A percentile compares a stretch with the other conserved stretches of the same genome.
Evolutionary conservation across 2,888 invertebrate species (phyloP).

Genomic region (Conchocele bisecta): DNA sequence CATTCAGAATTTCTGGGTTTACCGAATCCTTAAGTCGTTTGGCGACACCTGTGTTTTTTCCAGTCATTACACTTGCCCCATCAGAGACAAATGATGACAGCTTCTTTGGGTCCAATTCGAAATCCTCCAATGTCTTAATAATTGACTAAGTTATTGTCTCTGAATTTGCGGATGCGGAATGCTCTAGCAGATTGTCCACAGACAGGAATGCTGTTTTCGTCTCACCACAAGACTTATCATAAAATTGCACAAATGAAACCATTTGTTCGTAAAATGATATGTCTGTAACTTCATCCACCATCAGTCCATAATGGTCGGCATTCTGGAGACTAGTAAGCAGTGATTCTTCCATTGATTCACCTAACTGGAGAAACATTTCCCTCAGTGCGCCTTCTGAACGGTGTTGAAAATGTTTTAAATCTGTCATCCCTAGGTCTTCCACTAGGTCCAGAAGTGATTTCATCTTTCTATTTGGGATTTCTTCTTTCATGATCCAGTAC

Average conservation of each 20-base stretch:
- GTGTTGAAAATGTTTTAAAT: constrained; percentile 15
- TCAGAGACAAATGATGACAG: constrained; percentile 11
- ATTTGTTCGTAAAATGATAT: constrained; percentile 21
- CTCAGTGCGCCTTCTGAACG: not conserved
- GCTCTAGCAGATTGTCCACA: constrained; percentile 5
- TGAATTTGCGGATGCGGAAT: not conserved
- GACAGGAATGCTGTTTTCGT: constrained; percentile 1
- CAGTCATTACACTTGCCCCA: constrained; percentile 17
- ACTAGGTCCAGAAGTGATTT: not conserved
- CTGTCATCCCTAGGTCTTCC: constrained; percentile 11
- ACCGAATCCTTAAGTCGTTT: not conserved
- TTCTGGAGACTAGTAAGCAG: constrained; percentile 10
- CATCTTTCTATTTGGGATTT: constrained; percentile 20
- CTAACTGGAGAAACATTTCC: constrained; percentile 22
- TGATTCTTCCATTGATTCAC: constrained; percentile 10
- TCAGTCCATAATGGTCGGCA: constrained; percentile 6
- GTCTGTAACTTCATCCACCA: constrained; percentile 18
- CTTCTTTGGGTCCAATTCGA: not conserved
- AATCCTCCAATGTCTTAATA: not conserved
- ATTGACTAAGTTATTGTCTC: not conserved
- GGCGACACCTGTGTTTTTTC: constrained; percentile 13
- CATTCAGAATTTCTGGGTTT: constrained; percentile 2
- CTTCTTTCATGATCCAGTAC: constrained; percentile 20
- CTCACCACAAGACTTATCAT: not conserved
- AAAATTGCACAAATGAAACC: constrained; percentile 24